Percentiles rank a stretch among this genome's conserved stretches.
These are phyloP conservation scores for Parnassius glacialis DNA, from an alignment of 2,888 invertebrate species.

Conservation along the genomic window DNA sequence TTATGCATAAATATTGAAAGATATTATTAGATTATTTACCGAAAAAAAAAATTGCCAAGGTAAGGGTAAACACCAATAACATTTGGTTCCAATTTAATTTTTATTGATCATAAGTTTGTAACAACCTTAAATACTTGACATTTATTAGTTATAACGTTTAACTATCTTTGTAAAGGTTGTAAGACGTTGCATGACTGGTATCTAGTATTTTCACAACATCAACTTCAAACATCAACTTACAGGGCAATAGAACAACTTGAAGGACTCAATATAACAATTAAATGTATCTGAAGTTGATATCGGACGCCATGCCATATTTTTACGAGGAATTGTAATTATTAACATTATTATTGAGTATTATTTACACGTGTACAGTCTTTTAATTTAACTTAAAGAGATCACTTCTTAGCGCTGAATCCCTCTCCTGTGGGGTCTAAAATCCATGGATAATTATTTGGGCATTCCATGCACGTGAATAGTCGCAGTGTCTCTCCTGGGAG, in stretches of 20 bases:
- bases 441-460: constrained; percentile 97
- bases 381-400: constrained; percentile 76
- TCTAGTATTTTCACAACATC: constrained; percentile 29
- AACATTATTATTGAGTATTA: constrained; percentile 79
- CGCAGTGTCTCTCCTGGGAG: constrained; percentile 95
- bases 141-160: constrained; percentile 35
- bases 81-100: constrained; percentile 35
- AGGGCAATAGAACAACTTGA: constrained; percentile 26
- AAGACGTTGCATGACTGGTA: constrained; percentile 37
- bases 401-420: constrained; percentile 92
- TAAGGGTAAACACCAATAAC: constrained; percentile 14
- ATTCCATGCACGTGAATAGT: constrained; percentile 97
- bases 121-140: constrained; percentile 48
- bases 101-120: constrained; percentile 46
- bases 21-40: too few species aligned
- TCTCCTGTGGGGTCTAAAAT: constrained; percentile 96
- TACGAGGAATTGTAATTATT: constrained; percentile 51
- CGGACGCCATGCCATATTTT: constrained; percentile 48
- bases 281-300: constrained; percentile 37
- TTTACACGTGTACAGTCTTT: constrained; percentile 81
- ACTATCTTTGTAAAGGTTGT: constrained; percentile 39
- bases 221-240: constrained; percentile 36
- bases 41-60: too few species aligned
- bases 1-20: too few species aligned
- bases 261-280: constrained; percentile 25